These are phyloP conservation scores for Actinia equina DNA, from an alignment of 64 coral and sea anemone genomes.

Conservation along the genomic window DNA sequence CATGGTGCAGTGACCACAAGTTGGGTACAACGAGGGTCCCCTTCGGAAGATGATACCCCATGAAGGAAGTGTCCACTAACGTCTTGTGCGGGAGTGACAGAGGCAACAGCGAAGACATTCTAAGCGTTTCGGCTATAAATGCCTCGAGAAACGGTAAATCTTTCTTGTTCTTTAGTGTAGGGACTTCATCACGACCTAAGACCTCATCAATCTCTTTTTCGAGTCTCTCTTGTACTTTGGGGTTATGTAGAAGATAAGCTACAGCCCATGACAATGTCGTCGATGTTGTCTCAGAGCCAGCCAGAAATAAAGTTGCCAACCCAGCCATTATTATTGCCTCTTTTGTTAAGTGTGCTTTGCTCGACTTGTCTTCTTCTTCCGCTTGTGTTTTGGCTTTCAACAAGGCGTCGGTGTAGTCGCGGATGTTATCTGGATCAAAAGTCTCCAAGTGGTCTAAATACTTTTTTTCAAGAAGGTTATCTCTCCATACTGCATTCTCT, in stretches of 20 bases:
- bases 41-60: constrained; percentile 56
- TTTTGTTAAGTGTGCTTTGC: constrained; percentile 23
- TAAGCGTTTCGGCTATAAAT: constrained; percentile 49
- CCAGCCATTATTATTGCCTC: constrained; percentile 32
- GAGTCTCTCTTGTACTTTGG: constrained; percentile 39
- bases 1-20: constrained; percentile 67
- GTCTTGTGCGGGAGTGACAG: constrained; percentile 39
- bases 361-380: constrained; percentile 29
- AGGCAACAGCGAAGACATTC: constrained; percentile 28
- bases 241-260: constrained; percentile 41
- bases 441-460: constrained; percentile 46
- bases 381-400: constrained; percentile 49
- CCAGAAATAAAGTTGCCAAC: constrained; percentile 29
- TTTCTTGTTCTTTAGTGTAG: constrained; percentile 16
- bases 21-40: constrained; percentile 44
- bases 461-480: constrained; percentile 24
- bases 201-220: constrained; percentile 63
- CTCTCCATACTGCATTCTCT: constrained; percentile 28
- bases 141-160: constrained; percentile 47
- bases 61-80: constrained; percentile 32
- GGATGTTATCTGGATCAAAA: constrained; percentile 38
- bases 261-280: constrained; percentile 45
- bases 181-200: constrained; percentile 18
- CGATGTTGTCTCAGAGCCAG: constrained; percentile 54
- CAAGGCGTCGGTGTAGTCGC: constrained; percentile 50